These are phyloP conservation scores for Phrynocephalus guinanensis DNA, from an alignment of 2,797 vertebrate genomes.

Conservation along the genomic window DNA sequence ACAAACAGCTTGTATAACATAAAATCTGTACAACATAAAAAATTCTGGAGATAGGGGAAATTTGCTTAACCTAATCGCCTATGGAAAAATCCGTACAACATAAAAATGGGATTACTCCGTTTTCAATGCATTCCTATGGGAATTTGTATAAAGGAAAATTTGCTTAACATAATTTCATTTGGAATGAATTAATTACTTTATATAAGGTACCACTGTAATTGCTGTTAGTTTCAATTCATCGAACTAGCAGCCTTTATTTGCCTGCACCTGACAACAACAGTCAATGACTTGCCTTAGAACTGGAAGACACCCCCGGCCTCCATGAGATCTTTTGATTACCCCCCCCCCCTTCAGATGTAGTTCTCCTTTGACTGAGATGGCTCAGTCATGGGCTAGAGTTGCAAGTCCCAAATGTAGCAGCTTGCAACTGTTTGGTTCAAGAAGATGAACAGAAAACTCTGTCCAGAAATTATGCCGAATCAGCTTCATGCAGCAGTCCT, in stretches of 20 bases:
- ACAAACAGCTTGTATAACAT: no score
- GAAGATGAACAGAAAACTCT: neutral
- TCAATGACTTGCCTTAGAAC: neutral
- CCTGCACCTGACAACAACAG: neutral
- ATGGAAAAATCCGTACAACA: no score
- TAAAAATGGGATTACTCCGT: no score
- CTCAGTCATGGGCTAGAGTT: neutral
- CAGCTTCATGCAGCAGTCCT: conserved; percentile 23
- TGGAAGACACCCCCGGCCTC: neutral
- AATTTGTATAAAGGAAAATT: no score
- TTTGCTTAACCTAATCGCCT: no score
- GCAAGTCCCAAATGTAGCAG: neutral
- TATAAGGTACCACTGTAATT: neutral
- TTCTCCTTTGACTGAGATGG: neutral
- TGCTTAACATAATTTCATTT: no score
- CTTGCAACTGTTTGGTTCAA: neutral
- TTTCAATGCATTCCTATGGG: no score
- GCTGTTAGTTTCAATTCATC: neutral
- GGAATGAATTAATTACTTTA: no score
- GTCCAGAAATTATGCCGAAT: conserved; percentile 50
- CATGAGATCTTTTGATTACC: conserved; percentile 16
- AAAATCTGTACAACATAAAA: no score
- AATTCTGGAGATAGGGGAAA: no score
- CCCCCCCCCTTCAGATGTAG: neutral
- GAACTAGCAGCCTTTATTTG: neutral